Conservation (phyloP, 2,888 invertebrate species). For the Heliconius ethilla region DNA sequence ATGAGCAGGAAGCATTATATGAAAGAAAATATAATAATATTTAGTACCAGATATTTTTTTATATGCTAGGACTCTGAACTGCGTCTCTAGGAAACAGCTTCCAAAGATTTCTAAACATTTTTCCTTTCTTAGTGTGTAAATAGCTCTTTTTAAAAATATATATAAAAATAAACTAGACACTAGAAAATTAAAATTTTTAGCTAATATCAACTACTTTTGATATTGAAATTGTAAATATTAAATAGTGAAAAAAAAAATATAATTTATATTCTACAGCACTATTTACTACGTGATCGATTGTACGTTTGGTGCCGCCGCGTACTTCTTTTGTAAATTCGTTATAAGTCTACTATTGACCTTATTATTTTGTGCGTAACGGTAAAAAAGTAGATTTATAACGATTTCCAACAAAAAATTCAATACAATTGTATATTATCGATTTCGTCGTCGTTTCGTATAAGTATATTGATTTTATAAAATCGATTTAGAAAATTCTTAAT, state of each 20-base stretch:
- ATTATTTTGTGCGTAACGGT: slow-evolving; percentile 25
- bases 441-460: background rate
- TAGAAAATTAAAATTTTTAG: background rate
- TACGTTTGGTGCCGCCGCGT: slow-evolving; percentile 16
- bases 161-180: background rate
- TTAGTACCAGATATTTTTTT: too few species aligned
- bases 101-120: background rate
- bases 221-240: background rate
- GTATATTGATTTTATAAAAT: background rate
- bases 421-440: slow-evolving; percentile 8
- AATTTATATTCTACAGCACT: slow-evolving; percentile 26
- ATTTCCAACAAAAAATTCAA: background rate
- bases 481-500: background rate
- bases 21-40: background rate
- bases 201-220: background rate
- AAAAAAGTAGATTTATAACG: background rate
- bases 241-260: background rate
- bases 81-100: too few species aligned
- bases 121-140: background rate
- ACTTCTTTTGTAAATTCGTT: slow-evolving; percentile 21
- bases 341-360: slow-evolving; percentile 25
- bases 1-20: background rate
- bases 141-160: too few species aligned
- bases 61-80: too few species aligned
- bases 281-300: slow-evolving; percentile 30